Evolutionary conservation across 2,888 invertebrate genomes (phyloP).

Genomic region (Neria commutata): DNA sequence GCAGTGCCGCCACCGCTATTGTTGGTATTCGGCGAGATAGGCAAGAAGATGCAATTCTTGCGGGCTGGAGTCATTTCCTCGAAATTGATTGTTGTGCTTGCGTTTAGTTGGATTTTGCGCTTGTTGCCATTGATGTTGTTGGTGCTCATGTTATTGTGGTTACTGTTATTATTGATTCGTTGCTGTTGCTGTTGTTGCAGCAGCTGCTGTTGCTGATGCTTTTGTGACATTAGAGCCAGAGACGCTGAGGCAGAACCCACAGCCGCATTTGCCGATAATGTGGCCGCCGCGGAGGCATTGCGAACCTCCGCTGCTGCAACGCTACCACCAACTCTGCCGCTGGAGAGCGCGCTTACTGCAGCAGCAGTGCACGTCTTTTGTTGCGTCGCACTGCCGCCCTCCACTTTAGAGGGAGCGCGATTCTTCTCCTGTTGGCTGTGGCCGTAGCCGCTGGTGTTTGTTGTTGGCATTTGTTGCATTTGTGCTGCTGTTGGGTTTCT

Average conservation of each 20-base stretch:
- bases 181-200: slow-evolving; percentile 30
- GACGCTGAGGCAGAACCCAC: slow-evolving; percentile 62
- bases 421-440: too few species aligned
- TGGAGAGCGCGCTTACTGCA: not conserved
- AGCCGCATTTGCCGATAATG: slow-evolving; percentile 34
- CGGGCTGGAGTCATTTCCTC: slow-evolving; percentile 73
- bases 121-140: slow-evolving; percentile 42
- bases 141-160: slow-evolving; percentile 20
- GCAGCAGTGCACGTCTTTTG: too few species aligned
- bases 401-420: too few species aligned
- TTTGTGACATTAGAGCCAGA: slow-evolving; percentile 60
- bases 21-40: slow-evolving; percentile 73
- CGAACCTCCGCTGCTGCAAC: slow-evolving; percentile 13
- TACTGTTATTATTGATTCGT: slow-evolving; percentile 13
- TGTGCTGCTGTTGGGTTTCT: slow-evolving; percentile 50
- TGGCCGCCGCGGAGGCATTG: slow-evolving; percentile 20
- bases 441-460: too few species aligned
- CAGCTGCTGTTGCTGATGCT: slow-evolving; percentile 55
- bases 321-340: slow-evolving; percentile 26
- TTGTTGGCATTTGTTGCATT: slow-evolving; percentile 16
- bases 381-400: too few species aligned
- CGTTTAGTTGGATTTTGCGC: slow-evolving; percentile 58
- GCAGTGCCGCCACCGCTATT: slow-evolving; percentile 11
- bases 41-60: slow-evolving; percentile 83
- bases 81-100: slow-evolving; percentile 37